Evolutionary conservation across 1,140 invertebrate species (phyloP).

Genomic region (Leptopilina boulardi): DNA sequence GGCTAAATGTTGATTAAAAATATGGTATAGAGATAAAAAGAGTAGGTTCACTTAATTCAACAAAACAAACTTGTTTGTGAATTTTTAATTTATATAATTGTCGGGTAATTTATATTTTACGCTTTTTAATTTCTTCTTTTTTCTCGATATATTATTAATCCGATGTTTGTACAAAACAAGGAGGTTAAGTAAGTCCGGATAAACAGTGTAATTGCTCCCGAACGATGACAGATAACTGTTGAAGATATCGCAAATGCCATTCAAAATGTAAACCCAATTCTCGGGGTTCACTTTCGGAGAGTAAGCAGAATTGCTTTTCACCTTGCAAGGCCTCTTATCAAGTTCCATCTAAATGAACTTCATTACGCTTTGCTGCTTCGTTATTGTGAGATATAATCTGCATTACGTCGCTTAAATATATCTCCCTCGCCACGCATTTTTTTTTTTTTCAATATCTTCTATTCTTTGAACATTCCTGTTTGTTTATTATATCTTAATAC

Average conservation of each 20-base stretch:
- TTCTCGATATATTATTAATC: too few relatives aligned
- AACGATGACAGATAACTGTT: slow-evolving; percentile 22
- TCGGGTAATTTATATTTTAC: neutral
- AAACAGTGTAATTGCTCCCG: slow-evolving; percentile 20
- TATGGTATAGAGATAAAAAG: too few relatives aligned
- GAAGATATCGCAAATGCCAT: slow-evolving; percentile 33
- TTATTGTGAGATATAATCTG: slow-evolving; percentile 62
- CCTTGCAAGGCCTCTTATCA: slow-evolving; percentile 58
- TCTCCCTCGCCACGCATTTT: too few relatives aligned
- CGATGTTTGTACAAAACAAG: neutral
- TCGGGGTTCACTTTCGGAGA: slow-evolving; percentile 48
- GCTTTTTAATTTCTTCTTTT: neutral
- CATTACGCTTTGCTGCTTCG: slow-evolving; percentile 63
- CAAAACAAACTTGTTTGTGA: too few relatives aligned
- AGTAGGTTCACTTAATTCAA: too few relatives aligned
- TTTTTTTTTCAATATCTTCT: too few relatives aligned
- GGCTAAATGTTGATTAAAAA: too few relatives aligned
- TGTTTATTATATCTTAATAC: too few relatives aligned
- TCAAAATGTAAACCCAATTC: slow-evolving; percentile 55
- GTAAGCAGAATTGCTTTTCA: slow-evolving; percentile 54
- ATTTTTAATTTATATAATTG: neutral
- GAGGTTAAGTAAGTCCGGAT: neutral
- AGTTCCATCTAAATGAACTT: slow-evolving; percentile 64
- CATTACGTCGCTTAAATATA: slow-evolving; percentile 51
- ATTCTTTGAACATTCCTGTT: too few relatives aligned